Base-by-base conservation (phyloP, 2,797 vertebrate genomes). In the Eleutherodactylus coqui region DNA sequence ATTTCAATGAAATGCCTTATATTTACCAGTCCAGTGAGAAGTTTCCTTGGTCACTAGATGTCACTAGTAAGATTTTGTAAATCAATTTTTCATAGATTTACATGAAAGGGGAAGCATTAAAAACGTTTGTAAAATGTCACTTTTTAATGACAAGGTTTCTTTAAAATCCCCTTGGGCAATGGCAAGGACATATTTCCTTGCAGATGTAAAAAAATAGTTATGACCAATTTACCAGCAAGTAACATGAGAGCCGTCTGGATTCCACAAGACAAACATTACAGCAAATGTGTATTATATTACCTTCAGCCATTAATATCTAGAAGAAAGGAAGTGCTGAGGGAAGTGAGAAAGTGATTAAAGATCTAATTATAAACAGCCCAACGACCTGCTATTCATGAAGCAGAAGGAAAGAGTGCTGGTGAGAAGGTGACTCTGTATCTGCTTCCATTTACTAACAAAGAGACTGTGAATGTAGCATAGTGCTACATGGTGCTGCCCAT, bases 281-380 rank as follows among this genome's bases (percentile, higher is more conserved):
- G 8, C 3, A 67, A 69, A 34, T n/a, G 27, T 79, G 38, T 69
- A 64, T 69, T 81, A n/a, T 51, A 32, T 70, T 81, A 81, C 62
- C 19, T 64, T 17, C 24, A 36, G 60, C 29, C 27, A 43, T 79
- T 79, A 43, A 79, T 62, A 62, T 62, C 41, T 79, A 16, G 38
- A 29, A 41, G 58, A 47, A 45, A 80, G 58, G 58, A 62, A 45
- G 78, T 67, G 47, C 14, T 17, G 11, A 34, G 60, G 79, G 41
- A 64, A 67, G 21, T 19, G 17, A n/a, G 60, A 81, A 81, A 45
- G 62, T 81, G 60, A 70, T 49, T 69, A 36, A 49, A 51, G 62
- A 80, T 80, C 58, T 45, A 83, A 82, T 72, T 82, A 82, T 58
- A 51, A 83, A 58, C 64, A 53, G 38, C 24, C 19, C 34, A 73